Conservation (phyloP, 2,888 invertebrate species). For the Leucophenga maculata region DNA sequence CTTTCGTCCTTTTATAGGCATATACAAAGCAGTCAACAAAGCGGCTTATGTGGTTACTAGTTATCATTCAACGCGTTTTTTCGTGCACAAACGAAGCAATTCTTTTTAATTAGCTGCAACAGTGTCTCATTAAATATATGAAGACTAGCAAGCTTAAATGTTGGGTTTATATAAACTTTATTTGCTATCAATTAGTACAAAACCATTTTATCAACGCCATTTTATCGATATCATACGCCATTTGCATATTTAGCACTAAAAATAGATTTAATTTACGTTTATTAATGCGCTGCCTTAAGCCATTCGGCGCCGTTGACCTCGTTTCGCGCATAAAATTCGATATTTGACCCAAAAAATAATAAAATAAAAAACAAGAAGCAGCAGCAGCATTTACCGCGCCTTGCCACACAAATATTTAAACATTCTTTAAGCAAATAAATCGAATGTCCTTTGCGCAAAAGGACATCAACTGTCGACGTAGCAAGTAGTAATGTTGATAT, state of each 20-base stretch:
- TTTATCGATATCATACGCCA: too few species aligned
- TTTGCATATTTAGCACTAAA: not conserved
- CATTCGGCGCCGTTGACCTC: not conserved
- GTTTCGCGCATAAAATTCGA: slow-evolving; percentile 39
- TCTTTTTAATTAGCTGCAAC: too few species aligned
- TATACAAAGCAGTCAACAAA: slow-evolving; percentile 27
- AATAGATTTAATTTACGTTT: slow-evolving; percentile 11
- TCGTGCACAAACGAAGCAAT: slow-evolving; percentile 14
- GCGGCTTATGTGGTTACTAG: slow-evolving; percentile 55
- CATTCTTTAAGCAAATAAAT: too few species aligned
- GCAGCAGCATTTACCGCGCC: slow-evolving; percentile 29
- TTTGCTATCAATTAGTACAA: too few species aligned
- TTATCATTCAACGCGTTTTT: slow-evolving; percentile 64
- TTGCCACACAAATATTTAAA: not conserved
- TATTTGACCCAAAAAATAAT: slow-evolving; percentile 38
- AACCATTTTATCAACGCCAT: too few species aligned
- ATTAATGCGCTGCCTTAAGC: not conserved
- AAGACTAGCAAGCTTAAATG: too few species aligned
- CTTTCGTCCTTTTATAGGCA: not conserved
- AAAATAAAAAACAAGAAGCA: too few species aligned
- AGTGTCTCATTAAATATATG: too few species aligned
- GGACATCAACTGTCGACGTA: not conserved
- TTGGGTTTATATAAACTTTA: too few species aligned
- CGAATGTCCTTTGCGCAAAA: slow-evolving; percentile 50
- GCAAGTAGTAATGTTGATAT: too few species aligned